phyloP scores from a whole-genome alignment of 1,140 invertebrate species.

The Penaeus japonicus region DNA sequence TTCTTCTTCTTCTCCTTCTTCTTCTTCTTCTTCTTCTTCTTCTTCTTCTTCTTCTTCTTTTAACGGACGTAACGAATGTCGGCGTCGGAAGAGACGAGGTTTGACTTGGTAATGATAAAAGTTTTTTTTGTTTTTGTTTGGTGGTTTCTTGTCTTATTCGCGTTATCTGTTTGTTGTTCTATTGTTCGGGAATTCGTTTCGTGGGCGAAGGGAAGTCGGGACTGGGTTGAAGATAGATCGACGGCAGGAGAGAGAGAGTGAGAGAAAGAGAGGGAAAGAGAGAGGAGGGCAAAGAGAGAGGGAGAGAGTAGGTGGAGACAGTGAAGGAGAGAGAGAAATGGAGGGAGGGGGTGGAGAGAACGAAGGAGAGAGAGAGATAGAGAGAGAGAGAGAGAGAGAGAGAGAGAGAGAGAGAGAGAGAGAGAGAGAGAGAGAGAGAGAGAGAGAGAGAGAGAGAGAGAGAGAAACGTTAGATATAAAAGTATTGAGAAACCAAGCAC shows the following conservation, averaged over 20 bases:
- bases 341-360: neutral
- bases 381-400: neutral
- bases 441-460: constrained; percentile 25
- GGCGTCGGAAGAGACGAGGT: neutral
- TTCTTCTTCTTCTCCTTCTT: too few species aligned
- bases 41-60: too few species aligned
- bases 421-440: constrained; percentile 18
- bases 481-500: too few species aligned
- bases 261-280: neutral
- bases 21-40: too few species aligned
- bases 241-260: neutral
- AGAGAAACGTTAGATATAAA: neutral
- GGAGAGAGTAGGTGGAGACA: neutral
- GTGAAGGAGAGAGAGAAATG: neutral
- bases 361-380: neutral
- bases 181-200: neutral
- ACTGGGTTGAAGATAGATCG: neutral
- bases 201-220: neutral
- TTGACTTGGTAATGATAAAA: neutral
- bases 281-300: neutral
- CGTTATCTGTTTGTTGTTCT: too few species aligned
- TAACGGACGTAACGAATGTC: neutral
- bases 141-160: too few species aligned
- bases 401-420: neutral
- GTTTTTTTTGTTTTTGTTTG: too few species aligned